phyloP scores from a whole-genome alignment of 2,888 invertebrate genomes.

The Melolontha melolontha region DNA sequence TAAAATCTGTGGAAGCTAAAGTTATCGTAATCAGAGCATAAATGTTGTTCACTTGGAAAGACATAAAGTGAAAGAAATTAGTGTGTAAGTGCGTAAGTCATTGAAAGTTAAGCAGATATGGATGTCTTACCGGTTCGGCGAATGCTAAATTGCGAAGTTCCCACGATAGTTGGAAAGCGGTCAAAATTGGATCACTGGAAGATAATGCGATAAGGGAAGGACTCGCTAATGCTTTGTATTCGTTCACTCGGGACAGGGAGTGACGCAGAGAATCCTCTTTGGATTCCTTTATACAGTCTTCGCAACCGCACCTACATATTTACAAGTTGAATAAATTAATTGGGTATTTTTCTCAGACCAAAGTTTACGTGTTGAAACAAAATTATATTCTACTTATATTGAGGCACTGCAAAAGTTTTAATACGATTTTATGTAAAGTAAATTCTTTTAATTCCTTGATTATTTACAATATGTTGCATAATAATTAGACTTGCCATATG shows the following conservation, averaged over 20 bases:
- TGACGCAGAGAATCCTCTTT: constrained; percentile 83
- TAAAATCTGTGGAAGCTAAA: too few species aligned
- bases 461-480: too few species aligned
- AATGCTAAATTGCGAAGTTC: constrained; percentile 90
- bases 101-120: too few species aligned
- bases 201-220: constrained; percentile 94
- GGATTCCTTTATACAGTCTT: constrained; percentile 83
- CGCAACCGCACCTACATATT: constrained; percentile 82
- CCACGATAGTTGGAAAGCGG: constrained; percentile 96
- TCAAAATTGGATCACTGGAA: constrained; percentile 91
- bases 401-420: too few species aligned
- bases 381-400: too few species aligned
- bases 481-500: too few species aligned
- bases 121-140: constrained; percentile 77
- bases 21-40: too few species aligned
- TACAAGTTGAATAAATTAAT: neutral
- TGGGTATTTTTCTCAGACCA: neutral
- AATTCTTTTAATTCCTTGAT: too few species aligned
- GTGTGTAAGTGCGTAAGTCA: too few species aligned
- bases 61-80: too few species aligned
- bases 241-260: constrained; percentile 90
- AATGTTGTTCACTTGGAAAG: too few species aligned
- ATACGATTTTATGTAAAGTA: too few species aligned
- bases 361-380: neutral
- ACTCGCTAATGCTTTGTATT: constrained; percentile 91